phyloP scores from a whole-genome alignment of 2,888 invertebrate genomes.

The Calliphora vomitoria region DNA sequence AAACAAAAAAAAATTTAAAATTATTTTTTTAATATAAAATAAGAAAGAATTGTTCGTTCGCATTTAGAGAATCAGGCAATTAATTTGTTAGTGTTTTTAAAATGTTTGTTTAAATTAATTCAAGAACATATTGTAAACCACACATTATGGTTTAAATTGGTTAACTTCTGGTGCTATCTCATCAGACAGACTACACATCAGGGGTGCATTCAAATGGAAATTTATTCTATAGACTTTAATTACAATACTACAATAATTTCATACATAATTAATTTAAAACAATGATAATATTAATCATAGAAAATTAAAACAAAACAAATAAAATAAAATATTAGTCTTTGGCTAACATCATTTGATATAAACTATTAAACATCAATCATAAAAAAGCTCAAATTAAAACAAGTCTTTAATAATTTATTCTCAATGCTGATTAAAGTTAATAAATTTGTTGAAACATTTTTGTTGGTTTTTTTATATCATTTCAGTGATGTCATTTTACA shows the following conservation, averaged over 20 bases:
- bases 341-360: background rate
- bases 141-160: background rate
- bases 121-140: background rate
- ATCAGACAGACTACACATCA: background rate
- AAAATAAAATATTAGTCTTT: background rate
- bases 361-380: background rate
- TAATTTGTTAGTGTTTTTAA: background rate
- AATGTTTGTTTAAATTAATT: background rate
- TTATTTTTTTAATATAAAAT: no score
- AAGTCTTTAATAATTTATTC: background rate
- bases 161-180: background rate
- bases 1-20: no score
- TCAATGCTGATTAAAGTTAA: background rate
- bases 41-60: no score
- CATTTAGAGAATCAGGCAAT: no score
- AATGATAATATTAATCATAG: background rate
- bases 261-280: background rate
- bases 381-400: background rate
- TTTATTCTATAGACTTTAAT: background rate
- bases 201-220: conserved; percentile 35
- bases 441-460: background rate
- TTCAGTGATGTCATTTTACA: conserved; percentile 80
- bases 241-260: background rate
- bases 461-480: conserved; percentile 25
- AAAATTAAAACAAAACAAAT: background rate